Base-by-base conservation (phyloP, 2,113 vertebrate species). In the Cinclus cinclus region DNA sequence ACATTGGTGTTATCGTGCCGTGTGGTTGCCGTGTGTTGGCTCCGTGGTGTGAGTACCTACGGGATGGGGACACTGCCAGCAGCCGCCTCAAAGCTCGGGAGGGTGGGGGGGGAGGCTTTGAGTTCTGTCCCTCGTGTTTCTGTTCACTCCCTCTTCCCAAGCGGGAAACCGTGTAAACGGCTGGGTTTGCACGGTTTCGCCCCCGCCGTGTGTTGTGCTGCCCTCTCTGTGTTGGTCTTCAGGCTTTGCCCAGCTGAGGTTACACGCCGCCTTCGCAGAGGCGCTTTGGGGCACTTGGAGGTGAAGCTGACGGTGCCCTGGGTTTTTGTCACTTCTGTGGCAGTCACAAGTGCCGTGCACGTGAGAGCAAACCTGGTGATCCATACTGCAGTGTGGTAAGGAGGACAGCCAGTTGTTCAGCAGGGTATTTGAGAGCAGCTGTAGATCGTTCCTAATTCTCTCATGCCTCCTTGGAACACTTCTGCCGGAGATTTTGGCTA, bases 11-110 rank as follows among this genome's bases (percentile, higher is more conserved):
- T 49, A 2, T 96, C 83, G 76, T 98, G 97, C 95, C 91, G 8
- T 94, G 96, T 98, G 97, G 94, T 87, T 35, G 5, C 85, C 94
- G 5, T 97, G 30, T 96, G 77, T 94, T 82, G 94, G 96, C 95
- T 92, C 80, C 68, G 33, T 93, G 90, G 13, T 83, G 67, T 85
- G 28, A 63, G 35, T 62, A 15, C 88, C 4, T 73, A n/a, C 79
- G 33, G 81, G 77, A 90, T 10, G 1, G 19, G 50, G 89, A 50
- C 69, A 46, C 87, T 35, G 85, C 93, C 93, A 85, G 84, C 77
- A 81, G 79, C 87, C 62, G 80, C 87, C 94, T 81, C 25, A 37
- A 25, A 50, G 15, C 94, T 77, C 89, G 0, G 15, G 84, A 88
- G 94, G 53, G 89, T 94, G 53, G 0, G 15, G 84, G 89, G 94